phyloP scores from a whole-genome alignment of 2,888 invertebrate species.

The Watsonalla cultraria region DNA sequence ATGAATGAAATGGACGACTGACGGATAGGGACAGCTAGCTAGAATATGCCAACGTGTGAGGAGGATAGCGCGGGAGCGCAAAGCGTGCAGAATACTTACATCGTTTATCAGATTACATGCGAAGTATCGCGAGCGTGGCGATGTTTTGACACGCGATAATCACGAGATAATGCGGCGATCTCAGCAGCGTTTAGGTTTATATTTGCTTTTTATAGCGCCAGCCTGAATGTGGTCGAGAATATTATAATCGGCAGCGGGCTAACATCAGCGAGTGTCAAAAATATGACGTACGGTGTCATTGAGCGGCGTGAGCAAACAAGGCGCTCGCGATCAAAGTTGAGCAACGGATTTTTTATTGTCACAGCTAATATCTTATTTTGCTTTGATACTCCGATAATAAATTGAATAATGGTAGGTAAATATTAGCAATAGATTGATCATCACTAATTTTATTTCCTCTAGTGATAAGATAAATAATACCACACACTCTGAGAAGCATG shows the following conservation, averaged over 20 bases:
- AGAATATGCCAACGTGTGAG: conserved; percentile 29
- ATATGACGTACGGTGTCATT: conserved; percentile 41
- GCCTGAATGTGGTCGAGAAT: conserved; percentile 53
- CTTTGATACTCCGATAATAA: too few relatives aligned
- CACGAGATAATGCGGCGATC: conserved; percentile 79
- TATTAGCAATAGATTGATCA: too few relatives aligned
- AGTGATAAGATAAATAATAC: too few relatives aligned
- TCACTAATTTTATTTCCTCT: too few relatives aligned
- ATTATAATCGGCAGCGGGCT: conserved; percentile 50
- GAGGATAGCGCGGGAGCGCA: conserved; percentile 53
- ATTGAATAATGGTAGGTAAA: too few relatives aligned
- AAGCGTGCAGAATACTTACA: conserved; percentile 72
- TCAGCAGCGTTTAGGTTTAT: conserved; percentile 75
- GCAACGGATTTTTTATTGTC: background rate
- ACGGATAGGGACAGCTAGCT: conserved; percentile 44
- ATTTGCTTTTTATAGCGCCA: conserved; percentile 71
- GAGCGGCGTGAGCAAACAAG: conserved; percentile 2
- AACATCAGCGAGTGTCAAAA: conserved; percentile 47
- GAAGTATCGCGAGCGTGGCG: conserved; percentile 79
- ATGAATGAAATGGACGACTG: conserved; percentile 78
- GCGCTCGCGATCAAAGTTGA: conserved; percentile 2
- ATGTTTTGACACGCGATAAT: conserved; percentile 81
- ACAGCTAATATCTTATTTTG: too few relatives aligned
- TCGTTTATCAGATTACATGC: conserved; percentile 80
- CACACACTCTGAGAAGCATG: too few relatives aligned